Conservation (phyloP, 2,113 vertebrate genomes). For the Elephantulus edwardii region DNA sequence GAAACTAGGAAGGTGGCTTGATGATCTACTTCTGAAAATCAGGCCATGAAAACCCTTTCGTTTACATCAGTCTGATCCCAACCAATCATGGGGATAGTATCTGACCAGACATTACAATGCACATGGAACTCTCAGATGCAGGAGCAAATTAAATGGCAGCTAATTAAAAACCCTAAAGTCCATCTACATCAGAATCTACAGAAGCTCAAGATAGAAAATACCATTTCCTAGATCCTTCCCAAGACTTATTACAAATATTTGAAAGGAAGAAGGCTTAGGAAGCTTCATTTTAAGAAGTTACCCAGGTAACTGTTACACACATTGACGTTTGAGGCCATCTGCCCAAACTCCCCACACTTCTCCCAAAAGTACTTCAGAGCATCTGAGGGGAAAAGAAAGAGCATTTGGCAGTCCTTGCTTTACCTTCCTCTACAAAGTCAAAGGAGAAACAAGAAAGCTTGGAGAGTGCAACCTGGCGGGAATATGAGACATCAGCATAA, state of each 20-base stretch:
- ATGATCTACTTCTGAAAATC: background rate
- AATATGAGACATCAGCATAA: conserved; percentile 64
- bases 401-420: background rate
- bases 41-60: background rate
- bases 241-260: background rate
- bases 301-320: background rate
- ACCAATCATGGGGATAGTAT: background rate
- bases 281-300: background rate
- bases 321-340: background rate
- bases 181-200: background rate
- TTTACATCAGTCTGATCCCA: background rate
- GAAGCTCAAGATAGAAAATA: background rate
- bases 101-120: background rate
- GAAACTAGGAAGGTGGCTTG: background rate
- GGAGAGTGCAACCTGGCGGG: background rate
- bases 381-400: background rate
- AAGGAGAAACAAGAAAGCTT: background rate
- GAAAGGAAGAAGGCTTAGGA: background rate
- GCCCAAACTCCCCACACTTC: background rate
- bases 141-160: background rate
- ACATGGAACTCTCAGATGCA: background rate
- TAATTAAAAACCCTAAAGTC: background rate
- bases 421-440: conserved; percentile 5
- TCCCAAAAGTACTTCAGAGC: background rate
- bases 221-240: background rate